phyloP scores from a whole-genome alignment of 2,888 invertebrate species.

The Elegia similella region DNA sequence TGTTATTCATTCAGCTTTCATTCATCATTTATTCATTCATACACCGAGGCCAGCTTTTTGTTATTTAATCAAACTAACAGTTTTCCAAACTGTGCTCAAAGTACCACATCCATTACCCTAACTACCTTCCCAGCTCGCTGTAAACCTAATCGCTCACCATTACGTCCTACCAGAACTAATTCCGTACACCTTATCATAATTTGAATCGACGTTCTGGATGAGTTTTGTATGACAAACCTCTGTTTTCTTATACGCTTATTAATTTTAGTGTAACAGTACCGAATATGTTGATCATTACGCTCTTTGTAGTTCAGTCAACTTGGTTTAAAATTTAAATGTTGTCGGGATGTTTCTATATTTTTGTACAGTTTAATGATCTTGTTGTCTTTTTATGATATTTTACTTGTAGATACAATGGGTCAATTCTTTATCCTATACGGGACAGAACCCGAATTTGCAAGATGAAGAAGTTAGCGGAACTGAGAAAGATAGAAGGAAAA shows the following conservation, averaged over 20 bases:
- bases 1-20: too few relatives aligned
- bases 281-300: conserved; percentile 51
- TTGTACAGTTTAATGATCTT: too few relatives aligned
- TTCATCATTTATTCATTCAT: too few relatives aligned
- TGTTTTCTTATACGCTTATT: conserved; percentile 78
- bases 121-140: conserved; percentile 30
- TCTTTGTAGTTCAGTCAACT: conserved; percentile 53
- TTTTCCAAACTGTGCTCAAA: background rate
- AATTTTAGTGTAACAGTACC: conserved; percentile 64
- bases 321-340: conserved; percentile 20
- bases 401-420: too few relatives aligned
- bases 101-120: conserved; percentile 45
- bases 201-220: conserved; percentile 76
- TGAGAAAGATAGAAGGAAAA: too few relatives aligned
- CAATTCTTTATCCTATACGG: too few relatives aligned
- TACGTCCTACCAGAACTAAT: conserved; percentile 79
- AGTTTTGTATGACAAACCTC: conserved; percentile 77
- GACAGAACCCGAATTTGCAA: too few relatives aligned
- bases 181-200: conserved; percentile 75
- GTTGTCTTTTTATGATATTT: too few relatives aligned
- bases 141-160: conserved; percentile 67
- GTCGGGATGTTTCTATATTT: background rate
- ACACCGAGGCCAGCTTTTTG: too few relatives aligned
- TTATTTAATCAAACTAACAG: background rate
- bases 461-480: too few relatives aligned